A percentile compares a stretch with the other conserved stretches of the same genome.
Conservation (phyloP, 1,140 invertebrate genomes). For the Lepidurus apus region DNA sequence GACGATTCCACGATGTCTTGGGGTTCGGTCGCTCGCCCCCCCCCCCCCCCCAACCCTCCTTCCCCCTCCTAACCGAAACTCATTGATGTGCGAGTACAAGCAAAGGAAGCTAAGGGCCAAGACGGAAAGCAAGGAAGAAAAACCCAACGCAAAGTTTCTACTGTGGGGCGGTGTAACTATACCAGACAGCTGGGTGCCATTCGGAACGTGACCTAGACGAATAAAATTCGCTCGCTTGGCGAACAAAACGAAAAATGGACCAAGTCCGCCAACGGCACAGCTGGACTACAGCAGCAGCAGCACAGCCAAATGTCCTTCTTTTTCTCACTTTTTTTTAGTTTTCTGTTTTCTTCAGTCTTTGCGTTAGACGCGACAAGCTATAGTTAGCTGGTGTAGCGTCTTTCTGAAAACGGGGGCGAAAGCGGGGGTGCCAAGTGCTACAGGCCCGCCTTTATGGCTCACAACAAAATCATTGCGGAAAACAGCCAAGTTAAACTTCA, state of each 20-base stretch:
- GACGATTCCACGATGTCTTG: neutral
- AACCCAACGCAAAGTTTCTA: neutral
- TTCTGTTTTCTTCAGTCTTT: neutral
- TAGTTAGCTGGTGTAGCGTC: conserved; percentile 14
- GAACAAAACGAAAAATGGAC: conserved; percentile 3
- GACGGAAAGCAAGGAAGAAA: neutral
- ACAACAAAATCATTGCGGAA: neutral
- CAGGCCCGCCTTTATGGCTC: conserved; percentile 2
- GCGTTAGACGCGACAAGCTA: neutral
- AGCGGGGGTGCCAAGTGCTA: conserved; percentile 11
- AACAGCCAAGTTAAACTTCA: neutral
- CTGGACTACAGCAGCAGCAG: conserved; percentile 13
- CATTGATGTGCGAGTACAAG: neutral
- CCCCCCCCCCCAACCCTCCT: neutral
- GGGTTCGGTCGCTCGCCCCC: neutral
- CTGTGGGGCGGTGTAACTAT: neutral
- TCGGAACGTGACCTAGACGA: conserved; percentile 17
- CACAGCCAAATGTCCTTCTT: neutral
- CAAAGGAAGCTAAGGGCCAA: neutral
- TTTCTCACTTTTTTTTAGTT: neutral
- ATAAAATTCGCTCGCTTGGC: neutral
- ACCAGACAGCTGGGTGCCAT: conserved; percentile 17
- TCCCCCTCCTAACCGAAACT: neutral
- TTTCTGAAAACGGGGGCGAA: neutral
- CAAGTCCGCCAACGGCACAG: neutral